Conservation (phyloP, 2,888 invertebrate species). For the Endomychus coccineus region DNA sequence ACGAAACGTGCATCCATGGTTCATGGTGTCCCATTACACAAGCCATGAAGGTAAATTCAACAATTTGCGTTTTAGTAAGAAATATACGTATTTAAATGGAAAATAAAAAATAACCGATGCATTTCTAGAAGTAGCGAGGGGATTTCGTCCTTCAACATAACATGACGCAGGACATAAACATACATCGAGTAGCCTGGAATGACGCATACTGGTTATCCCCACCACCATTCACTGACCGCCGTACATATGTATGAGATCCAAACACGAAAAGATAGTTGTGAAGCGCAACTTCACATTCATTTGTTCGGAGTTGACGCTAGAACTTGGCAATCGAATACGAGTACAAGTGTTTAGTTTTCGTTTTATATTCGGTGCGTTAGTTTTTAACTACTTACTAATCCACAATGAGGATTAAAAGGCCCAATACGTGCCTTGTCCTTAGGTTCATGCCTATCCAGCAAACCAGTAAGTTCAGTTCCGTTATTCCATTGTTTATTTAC, state of each 20-base stretch:
- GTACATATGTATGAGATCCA: slow-evolving; percentile 5
- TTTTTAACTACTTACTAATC: background rate
- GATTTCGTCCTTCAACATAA: slow-evolving; percentile 31
- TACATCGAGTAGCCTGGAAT: slow-evolving; percentile 29
- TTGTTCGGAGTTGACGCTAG: background rate
- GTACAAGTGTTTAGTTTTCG: background rate
- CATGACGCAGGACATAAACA: slow-evolving; percentile 34
- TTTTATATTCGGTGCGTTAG: background rate
- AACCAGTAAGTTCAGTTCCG: slow-evolving; percentile 22
- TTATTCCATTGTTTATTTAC: too few species aligned
- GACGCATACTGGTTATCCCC: slow-evolving; percentile 31
- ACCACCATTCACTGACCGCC: slow-evolving; percentile 13
- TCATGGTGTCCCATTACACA: too few species aligned
- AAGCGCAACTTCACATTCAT: background rate
- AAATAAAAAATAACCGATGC: too few species aligned
- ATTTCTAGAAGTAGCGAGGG: too few species aligned
- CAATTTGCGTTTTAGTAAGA: too few species aligned
- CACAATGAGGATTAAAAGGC: slow-evolving; percentile 57
- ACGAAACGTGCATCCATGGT: too few species aligned
- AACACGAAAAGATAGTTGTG: slow-evolving; percentile 2
- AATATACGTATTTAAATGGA: too few species aligned
- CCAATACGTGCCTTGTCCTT: slow-evolving; percentile 56
- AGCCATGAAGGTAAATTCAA: too few species aligned
- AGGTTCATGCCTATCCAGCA: slow-evolving; percentile 51
- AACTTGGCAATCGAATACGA: background rate